These are phyloP conservation scores for Tribolium madens DNA, from an alignment of 1,140 invertebrate genomes.

Conservation along the genomic window DNA sequence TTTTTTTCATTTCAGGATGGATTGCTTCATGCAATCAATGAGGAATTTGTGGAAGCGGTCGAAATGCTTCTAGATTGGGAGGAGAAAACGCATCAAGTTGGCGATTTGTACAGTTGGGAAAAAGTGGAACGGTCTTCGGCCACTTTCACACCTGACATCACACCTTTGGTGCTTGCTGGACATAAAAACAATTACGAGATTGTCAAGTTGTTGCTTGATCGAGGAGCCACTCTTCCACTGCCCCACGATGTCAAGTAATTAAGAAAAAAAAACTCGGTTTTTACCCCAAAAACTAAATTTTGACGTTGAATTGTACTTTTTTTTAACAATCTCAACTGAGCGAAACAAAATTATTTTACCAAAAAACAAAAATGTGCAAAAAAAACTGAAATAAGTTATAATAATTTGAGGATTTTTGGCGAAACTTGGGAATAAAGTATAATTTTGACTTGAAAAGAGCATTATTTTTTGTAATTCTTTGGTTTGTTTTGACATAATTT, in stretches of 20 bases:
- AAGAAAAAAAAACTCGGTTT: too few relatives aligned
- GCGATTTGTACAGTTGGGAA: slow-evolving; percentile 85
- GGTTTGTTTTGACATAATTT: too few relatives aligned
- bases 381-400: too few relatives aligned
- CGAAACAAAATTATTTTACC: too few relatives aligned
- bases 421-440: too few relatives aligned
- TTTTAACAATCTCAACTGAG: too few relatives aligned
- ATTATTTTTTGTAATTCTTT: too few relatives aligned
- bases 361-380: too few relatives aligned
- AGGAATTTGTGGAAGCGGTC: slow-evolving; percentile 94
- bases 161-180: slow-evolving; percentile 90
- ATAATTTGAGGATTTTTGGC: too few relatives aligned
- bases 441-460: too few relatives aligned
- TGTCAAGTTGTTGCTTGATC: slow-evolving; percentile 87
- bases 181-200: slow-evolving; percentile 96
- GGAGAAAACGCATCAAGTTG: slow-evolving; percentile 82
- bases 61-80: slow-evolving; percentile 90
- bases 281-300: too few relatives aligned
- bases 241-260: slow-evolving; percentile 23
- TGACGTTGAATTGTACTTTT: too few relatives aligned
- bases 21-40: slow-evolving; percentile 89
- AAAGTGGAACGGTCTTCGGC: slow-evolving; percentile 83
- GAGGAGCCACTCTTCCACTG: slow-evolving; percentile 87
- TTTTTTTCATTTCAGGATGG: slow-evolving; percentile 73
- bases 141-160: slow-evolving; percentile 91